Percentiles rank a stretch among this genome's conserved stretches.
Evolutionary conservation across 2,113 vertebrate genomes (phyloP).

Genomic region (Dromiciops gliroides): DNA sequence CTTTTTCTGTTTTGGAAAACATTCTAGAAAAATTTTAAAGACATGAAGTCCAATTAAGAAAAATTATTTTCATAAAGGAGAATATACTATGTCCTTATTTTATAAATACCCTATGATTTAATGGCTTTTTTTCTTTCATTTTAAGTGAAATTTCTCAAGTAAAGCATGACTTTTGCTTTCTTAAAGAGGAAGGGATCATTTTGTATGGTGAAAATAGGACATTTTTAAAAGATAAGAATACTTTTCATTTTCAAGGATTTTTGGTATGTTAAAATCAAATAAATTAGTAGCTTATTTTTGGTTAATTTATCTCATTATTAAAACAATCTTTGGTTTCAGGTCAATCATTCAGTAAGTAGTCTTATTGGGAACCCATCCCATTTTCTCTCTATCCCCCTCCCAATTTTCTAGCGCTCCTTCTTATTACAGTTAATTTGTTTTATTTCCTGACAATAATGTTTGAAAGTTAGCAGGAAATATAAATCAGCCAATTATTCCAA

Average conservation of each 20-base stretch:
- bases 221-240: conserved; percentile 33
- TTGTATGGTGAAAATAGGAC: not conserved
- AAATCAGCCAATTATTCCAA: conserved; percentile 74
- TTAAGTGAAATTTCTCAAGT: not conserved
- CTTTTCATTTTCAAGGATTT: conserved; percentile 39
- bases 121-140: not conserved
- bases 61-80: not conserved
- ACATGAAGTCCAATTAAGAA: not conserved
- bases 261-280: conserved; percentile 33
- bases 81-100: not conserved
- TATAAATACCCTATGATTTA: not conserved
- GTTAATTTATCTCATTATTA: conserved; percentile 45
- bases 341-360: conserved; percentile 33
- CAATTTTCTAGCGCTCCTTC: conserved; percentile 43
- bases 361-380: conserved; percentile 22
- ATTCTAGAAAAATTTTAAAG: not conserved
- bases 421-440: conserved; percentile 76
- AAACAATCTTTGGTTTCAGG: conserved; percentile 9
- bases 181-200: not conserved
- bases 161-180: not conserved
- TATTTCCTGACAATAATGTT: conserved; percentile 73
- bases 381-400: conserved; percentile 8
- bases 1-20: not conserved
- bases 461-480: conserved; percentile 77
- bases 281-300: not conserved